These are phyloP conservation scores for Rhizoglyphus robini DNA, from an alignment of 1,140 invertebrate species.

Conservation along the genomic window DNA sequence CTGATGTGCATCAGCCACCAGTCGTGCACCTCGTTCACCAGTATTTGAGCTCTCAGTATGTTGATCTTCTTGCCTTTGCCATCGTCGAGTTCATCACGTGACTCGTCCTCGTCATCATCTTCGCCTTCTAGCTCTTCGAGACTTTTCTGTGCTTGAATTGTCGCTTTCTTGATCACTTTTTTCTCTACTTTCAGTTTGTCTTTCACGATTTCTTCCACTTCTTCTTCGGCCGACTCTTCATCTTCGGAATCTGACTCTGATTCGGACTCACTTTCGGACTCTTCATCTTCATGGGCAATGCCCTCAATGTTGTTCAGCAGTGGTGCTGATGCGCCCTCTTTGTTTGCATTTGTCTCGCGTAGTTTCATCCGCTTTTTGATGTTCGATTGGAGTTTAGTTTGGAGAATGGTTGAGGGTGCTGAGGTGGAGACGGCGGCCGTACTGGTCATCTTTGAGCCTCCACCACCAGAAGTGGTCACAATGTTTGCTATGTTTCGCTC, in stretches of 20 bases:
- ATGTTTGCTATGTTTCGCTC: too few species aligned
- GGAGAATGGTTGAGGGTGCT: not conserved
- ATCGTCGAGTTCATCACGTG: not conserved
- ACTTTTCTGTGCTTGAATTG: not conserved
- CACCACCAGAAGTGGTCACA: too few species aligned
- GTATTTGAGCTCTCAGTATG: not conserved
- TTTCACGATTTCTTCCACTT: not conserved
- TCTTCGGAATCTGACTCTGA: not conserved
- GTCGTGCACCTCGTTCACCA: slow-evolving; percentile 11
- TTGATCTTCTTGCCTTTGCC: not conserved
- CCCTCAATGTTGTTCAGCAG: not conserved
- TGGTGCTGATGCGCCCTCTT: not conserved
- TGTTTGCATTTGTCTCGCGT: not conserved
- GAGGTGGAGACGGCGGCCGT: not conserved
- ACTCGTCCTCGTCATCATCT: not conserved
- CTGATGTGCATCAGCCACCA: slow-evolving; percentile 4
- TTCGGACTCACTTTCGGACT: not conserved
- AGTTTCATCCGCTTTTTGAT: not conserved
- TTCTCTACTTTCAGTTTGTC: not conserved
- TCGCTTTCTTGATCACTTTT: not conserved
- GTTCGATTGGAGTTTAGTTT: not conserved
- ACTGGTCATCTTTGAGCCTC: not conserved
- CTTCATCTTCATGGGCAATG: not conserved
- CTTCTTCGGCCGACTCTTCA: slow-evolving; percentile 2
- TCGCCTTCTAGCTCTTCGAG: not conserved